Percentiles rank a stretch among this genome's conserved stretches.
Evolutionary conservation across 2,113 vertebrate genomes (phyloP).

Genomic region (Pelvicachromis taeniatus): DNA sequence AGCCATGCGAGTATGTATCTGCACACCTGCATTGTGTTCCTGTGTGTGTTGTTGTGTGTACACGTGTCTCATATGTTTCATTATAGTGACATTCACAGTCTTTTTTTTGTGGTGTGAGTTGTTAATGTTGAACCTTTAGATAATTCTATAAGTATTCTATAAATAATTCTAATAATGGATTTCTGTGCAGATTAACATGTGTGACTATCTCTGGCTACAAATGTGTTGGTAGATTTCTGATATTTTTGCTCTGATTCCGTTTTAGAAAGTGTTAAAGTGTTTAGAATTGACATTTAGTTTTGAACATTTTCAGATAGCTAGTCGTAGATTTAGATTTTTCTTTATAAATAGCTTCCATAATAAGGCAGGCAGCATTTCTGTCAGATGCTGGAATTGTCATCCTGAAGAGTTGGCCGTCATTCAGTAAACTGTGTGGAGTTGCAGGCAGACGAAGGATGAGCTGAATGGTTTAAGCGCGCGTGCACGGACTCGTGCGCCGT

Average conservation of each 20-base stretch:
- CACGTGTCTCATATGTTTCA: not conserved
- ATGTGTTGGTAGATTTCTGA: not conserved
- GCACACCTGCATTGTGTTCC: constrained; percentile 9
- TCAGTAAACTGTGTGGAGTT: not conserved
- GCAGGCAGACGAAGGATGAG: not conserved
- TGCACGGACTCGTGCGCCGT: not conserved
- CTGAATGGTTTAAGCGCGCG: not conserved
- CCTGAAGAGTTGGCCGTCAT: not conserved
- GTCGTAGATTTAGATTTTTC: not conserved
- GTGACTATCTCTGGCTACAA: not conserved
- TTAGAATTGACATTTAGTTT: not conserved
- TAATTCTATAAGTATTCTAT: too few relatives aligned
- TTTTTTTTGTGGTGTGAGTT: not conserved
- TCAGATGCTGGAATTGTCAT: not conserved
- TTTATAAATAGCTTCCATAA: not conserved
- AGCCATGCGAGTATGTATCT: not conserved
- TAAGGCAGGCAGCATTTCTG: not conserved
- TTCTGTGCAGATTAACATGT: not conserved
- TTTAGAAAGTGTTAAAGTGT: not conserved
- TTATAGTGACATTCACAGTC: not conserved
- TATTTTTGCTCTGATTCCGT: not conserved
- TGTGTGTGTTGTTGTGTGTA: not conserved
- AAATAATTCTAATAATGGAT: not conserved
- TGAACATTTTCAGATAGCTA: not conserved
- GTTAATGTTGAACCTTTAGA: not conserved